phyloP scores from a whole-genome alignment of 2,888 invertebrate species.

The Nomada lathburiana region DNA sequence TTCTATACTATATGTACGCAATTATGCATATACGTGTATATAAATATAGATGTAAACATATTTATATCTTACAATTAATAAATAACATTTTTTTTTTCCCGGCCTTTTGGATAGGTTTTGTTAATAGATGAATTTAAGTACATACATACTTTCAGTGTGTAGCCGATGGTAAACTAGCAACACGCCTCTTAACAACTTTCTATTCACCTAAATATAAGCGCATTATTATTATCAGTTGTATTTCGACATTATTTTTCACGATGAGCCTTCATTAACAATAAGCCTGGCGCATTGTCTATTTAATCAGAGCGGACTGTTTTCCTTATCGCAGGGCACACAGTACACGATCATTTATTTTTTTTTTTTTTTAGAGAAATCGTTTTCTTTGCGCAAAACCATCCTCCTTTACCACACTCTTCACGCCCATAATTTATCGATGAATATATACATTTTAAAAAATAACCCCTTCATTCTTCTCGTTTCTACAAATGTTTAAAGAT shows the following conservation, averaged over 20 bases:
- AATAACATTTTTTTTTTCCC: conserved; percentile 72
- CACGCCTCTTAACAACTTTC: conserved; percentile 69
- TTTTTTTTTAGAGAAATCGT: background rate
- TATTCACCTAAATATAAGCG: conserved; percentile 56
- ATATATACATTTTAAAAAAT: background rate
- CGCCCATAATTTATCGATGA: background rate
- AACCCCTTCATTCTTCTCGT: background rate
- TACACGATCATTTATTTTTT: background rate
- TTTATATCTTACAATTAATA: conserved; percentile 72
- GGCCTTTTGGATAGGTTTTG: conserved; percentile 74
- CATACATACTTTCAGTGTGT: conserved; percentile 78
- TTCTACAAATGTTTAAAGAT: background rate
- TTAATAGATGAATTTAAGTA: conserved; percentile 75
- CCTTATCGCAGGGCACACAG: background rate
- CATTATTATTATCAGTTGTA: conserved; percentile 64
- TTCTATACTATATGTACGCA: conserved; percentile 40
- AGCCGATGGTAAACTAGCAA: conserved; percentile 63
- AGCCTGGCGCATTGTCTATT: conserved; percentile 40
- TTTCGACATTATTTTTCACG: conserved; percentile 30
- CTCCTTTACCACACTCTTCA: no score
- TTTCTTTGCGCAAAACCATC: background rate
- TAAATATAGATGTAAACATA: conserved; percentile 40
- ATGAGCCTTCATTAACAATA: conserved; percentile 3
- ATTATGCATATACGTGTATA: conserved; percentile 29
- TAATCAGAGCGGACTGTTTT: conserved; percentile 32